Conservation (phyloP, 2,113 vertebrate genomes). For the Falco punctatus region DNA sequence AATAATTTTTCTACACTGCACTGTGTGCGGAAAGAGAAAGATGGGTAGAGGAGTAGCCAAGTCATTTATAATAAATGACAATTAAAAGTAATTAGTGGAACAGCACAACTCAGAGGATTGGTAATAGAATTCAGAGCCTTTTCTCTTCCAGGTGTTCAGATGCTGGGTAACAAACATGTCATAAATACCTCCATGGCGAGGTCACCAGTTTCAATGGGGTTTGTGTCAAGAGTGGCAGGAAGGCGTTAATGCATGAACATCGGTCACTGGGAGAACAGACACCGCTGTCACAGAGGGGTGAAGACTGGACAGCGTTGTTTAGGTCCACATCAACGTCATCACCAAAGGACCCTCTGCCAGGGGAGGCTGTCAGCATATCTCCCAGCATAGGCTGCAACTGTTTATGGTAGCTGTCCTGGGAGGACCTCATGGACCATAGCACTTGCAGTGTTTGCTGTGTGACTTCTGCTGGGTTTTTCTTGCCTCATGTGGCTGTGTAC, state of each 20-base stretch:
- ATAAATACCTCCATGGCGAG: conserved; percentile 50
- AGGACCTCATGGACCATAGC: not conserved
- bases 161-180: conserved; percentile 30
- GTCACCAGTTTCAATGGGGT: conserved; percentile 14
- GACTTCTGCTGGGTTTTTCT: not conserved
- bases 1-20: not conserved
- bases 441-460: not conserved
- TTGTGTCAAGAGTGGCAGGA: not conserved
- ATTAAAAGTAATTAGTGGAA: conserved; percentile 37
- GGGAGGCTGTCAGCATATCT: not conserved
- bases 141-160: conserved; percentile 51
- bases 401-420: not conserved
- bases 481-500: not conserved
- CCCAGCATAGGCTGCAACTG: not conserved
- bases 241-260: not conserved
- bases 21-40: not conserved
- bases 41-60: not conserved
- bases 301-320: rapidly evolving
- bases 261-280: not conserved
- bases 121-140: conserved; percentile 45
- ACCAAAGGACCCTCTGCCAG: not conserved
- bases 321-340: not conserved
- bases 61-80: not conserved
- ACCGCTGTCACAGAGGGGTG: not conserved
- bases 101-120: not conserved